A percentile compares a stretch with the other conserved stretches of the same genome.
These are phyloP conservation scores for Campoplex nolae DNA, from an alignment of 2,888 invertebrate genomes.

Conservation along the genomic window DNA sequence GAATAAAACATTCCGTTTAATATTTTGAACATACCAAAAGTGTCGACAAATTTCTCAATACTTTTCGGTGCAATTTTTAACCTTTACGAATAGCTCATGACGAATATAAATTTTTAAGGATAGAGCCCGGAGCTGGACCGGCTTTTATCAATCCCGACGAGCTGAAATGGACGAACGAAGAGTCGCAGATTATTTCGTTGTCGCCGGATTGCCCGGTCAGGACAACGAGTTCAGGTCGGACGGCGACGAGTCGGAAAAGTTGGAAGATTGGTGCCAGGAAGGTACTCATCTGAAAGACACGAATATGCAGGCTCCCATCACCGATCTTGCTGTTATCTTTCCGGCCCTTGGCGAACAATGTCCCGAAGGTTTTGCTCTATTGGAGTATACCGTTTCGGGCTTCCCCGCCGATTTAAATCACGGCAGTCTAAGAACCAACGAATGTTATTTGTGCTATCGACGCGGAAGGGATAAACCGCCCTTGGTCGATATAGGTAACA, in stretches of 20 bases:
- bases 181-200: slow-evolving; percentile 99
- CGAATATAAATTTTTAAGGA: not conserved
- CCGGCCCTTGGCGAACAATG: slow-evolving; percentile 94
- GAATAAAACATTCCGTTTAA: not conserved
- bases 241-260: slow-evolving; percentile 88
- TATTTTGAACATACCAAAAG: not conserved
- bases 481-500: slow-evolving; percentile 97
- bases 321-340: slow-evolving; percentile 97
- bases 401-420: slow-evolving; percentile 98
- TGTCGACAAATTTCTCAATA: not conserved
- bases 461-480: slow-evolving; percentile 98
- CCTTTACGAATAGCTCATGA: too few relatives aligned
- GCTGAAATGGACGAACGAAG: slow-evolving; percentile 91
- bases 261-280: slow-evolving; percentile 85
- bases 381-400: slow-evolving; percentile 93
- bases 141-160: not conserved
- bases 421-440: slow-evolving; percentile 97
- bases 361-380: slow-evolving; percentile 91
- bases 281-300: slow-evolving; percentile 91
- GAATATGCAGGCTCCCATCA: slow-evolving; percentile 95
- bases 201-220: slow-evolving; percentile 93
- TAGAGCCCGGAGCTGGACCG: not conserved
- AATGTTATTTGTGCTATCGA: slow-evolving; percentile 96
- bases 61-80: not conserved
- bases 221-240: slow-evolving; percentile 87